Evolutionary conservation across 2,888 invertebrate genomes (phyloP).

Genomic region (Rotaria sp.): DNA sequence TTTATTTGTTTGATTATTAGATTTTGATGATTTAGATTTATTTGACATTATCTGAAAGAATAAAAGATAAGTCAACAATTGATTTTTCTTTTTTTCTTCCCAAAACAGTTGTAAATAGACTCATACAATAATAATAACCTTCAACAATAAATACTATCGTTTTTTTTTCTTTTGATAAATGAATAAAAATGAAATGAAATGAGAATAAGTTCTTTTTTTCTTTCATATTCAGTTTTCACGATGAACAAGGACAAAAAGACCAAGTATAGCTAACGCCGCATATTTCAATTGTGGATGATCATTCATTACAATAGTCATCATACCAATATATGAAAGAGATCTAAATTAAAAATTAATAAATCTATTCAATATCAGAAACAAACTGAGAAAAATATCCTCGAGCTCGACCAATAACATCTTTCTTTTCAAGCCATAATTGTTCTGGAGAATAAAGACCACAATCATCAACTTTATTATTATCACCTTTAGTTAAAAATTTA

Average conservation of each 20-base stretch:
- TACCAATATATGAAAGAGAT: constrained; percentile 89
- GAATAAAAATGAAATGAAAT: neutral
- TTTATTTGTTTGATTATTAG: neutral
- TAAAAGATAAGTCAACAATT: neutral
- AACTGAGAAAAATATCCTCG: too few relatives aligned
- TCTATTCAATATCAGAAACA: too few relatives aligned
- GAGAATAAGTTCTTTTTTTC: too few relatives aligned
- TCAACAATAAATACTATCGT: neutral
- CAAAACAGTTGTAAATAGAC: neutral
- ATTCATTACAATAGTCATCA: constrained; percentile 97
- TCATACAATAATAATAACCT: neutral
- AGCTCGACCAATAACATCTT: too few relatives aligned
- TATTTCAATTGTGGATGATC: constrained; percentile 91
- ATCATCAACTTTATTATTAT: too few relatives aligned
- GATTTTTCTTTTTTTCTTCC: neutral
- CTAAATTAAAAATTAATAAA: too few relatives aligned
- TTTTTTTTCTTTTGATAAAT: neutral
- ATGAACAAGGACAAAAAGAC: constrained; percentile 37
- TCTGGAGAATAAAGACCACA: too few relatives aligned
- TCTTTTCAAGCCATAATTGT: too few relatives aligned
- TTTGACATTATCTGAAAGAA: neutral
- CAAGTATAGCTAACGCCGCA: constrained; percentile 38
- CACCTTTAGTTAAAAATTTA: too few relatives aligned
- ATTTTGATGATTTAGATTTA: neutral
- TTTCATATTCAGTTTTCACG: constrained; percentile 32